phyloP scores from a whole-genome alignment of 2,888 invertebrate species.

The Thalpophila matura region DNA sequence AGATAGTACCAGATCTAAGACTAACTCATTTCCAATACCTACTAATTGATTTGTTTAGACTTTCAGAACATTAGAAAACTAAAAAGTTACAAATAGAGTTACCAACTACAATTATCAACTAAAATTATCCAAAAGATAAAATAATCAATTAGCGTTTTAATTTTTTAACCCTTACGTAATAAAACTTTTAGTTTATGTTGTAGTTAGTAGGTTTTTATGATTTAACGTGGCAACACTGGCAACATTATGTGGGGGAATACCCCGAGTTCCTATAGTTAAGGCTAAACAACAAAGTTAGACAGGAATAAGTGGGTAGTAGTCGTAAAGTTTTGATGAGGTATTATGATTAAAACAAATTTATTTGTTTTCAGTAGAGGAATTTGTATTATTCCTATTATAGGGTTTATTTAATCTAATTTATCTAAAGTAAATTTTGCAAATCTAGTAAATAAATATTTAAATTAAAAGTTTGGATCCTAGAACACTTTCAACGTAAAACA shows the following conservation, averaged over 20 bases:
- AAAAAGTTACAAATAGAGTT: not conserved
- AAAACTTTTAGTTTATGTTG: not conserved
- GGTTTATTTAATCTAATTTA: too few relatives aligned
- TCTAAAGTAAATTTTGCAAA: not conserved
- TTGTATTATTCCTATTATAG: too few relatives aligned
- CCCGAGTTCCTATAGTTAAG: slow-evolving; percentile 6
- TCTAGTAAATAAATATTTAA: not conserved
- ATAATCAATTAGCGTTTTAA: not conserved
- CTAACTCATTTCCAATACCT: not conserved
- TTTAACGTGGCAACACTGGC: slow-evolving; percentile 49
- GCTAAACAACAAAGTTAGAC: not conserved
- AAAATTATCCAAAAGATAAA: not conserved
- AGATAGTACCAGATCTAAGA: not conserved
- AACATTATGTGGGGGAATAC: slow-evolving; percentile 41
- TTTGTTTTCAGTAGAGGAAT: not conserved
- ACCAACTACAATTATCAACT: too few relatives aligned
- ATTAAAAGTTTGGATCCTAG: not conserved
- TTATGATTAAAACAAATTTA: not conserved
- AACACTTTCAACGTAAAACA: not conserved
- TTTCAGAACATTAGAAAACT: not conserved
- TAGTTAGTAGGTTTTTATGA: slow-evolving; percentile 6
- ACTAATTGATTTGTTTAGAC: not conserved
- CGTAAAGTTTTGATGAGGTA: not conserved
- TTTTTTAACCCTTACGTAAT: not conserved
- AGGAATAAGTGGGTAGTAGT: not conserved